Percentiles rank a stretch among this genome's conserved stretches.
Evolutionary conservation across 2,888 invertebrate genomes (phyloP).

Genomic region (Oscheius sp.): DNA sequence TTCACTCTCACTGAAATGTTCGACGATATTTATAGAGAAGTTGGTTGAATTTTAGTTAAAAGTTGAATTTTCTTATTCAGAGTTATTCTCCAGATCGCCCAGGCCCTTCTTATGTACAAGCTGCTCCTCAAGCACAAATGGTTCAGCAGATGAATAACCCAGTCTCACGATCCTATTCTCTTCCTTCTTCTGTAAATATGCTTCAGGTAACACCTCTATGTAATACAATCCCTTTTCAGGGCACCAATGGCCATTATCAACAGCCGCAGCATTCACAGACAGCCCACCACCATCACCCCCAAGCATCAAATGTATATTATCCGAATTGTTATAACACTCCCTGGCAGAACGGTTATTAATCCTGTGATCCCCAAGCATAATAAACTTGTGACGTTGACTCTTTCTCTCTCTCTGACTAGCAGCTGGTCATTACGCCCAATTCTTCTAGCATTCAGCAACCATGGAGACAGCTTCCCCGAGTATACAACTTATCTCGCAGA

Average conservation of each 20-base stretch:
- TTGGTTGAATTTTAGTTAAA: neutral
- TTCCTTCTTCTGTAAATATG: constrained; percentile 1
- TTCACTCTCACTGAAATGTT: constrained; percentile 67
- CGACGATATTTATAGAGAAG: constrained; percentile 53
- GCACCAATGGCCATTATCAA: neutral
- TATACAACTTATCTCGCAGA: too few species aligned
- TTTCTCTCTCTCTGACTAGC: too few species aligned
- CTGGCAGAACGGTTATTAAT: constrained; percentile 11
- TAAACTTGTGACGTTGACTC: too few species aligned
- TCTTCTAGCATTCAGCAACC: too few species aligned
- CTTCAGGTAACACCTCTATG: constrained; percentile 2
- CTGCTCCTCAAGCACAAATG: neutral
- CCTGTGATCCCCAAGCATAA: neutral
- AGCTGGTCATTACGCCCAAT: too few species aligned
- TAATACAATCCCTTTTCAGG: neutral
- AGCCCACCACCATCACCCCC: neutral
- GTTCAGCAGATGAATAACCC: neutral
- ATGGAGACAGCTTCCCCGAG: too few species aligned
- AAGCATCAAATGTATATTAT: constrained; percentile 7
- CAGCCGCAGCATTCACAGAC: neutral
- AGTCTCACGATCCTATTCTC: constrained; percentile 1
- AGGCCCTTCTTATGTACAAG: neutral
- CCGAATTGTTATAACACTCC: constrained; percentile 15
- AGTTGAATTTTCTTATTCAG: neutral
- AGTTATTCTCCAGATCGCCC: constrained; percentile 2